A percentile compares a stretch with the other conserved stretches of the same genome.
phyloP scores from a whole-genome alignment of 2,797 vertebrate species.

The Pantherophis alleghaniensis region DNA sequence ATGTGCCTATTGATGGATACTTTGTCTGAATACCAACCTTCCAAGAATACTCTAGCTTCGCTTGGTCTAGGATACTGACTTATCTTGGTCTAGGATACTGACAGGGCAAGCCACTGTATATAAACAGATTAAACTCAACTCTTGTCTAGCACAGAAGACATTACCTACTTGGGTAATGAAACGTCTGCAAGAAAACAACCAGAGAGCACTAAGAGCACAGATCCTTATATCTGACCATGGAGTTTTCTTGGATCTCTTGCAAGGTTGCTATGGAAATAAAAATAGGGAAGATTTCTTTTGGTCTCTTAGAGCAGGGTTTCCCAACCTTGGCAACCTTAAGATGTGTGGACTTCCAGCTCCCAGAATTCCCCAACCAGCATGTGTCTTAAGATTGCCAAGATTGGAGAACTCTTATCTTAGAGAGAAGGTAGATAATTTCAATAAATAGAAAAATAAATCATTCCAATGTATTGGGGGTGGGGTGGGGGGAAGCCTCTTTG shows the following conservation, averaged over 20 bases:
- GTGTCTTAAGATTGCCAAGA: background rate
- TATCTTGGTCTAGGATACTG: background rate
- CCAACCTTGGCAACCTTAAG: background rate
- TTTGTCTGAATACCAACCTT: background rate
- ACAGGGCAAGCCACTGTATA: background rate
- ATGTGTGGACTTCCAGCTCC: background rate
- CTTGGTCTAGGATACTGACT: background rate
- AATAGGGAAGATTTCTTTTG: background rate
- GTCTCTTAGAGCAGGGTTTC: background rate
- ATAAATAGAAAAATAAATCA: background rate
- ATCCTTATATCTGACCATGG: background rate
- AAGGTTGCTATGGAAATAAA: background rate
- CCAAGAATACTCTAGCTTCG: background rate
- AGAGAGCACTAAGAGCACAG: background rate
- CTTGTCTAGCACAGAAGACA: background rate
- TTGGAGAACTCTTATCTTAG: background rate
- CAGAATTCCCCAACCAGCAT: too few relatives aligned
- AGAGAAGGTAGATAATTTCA: background rate
- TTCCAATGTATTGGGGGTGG: background rate
- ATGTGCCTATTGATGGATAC: background rate
- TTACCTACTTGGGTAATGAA: background rate
- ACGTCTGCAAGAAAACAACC: background rate
- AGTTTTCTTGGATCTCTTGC: background rate
- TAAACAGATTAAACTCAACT: background rate
- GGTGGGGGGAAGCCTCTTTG: background rate